Evolutionary conservation across 2,888 invertebrate species (phyloP), one percentile per base, ranked within the genome.

Genomic region (Pemphredon lugubris): DNA sequence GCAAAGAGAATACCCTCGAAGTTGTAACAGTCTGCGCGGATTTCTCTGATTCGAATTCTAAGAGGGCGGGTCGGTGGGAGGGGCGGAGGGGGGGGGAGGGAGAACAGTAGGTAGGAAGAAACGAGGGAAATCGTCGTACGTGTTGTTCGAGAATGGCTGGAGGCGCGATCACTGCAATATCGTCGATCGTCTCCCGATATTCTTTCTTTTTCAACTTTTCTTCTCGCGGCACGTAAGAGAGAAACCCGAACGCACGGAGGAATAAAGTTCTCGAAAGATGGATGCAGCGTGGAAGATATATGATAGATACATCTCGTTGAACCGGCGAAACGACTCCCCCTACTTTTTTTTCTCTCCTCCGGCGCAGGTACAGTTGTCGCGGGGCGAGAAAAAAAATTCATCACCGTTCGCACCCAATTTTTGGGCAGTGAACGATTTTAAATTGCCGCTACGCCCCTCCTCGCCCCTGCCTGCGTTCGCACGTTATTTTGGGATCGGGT

Each of bases 81-180:
- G 16, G 44, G n/a, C 13, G 7, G 32, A 13, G 6, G 14, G 26
- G 2, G 16, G 34, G 37, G 30, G 16, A 13, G 16, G 14, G 20
- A 40, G n/a, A 13, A 4, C 14, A 11, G 20, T 13, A 18, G 3
- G 34, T 34, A 1, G 34, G 26, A 6, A 7, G 16, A 42, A 18
- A 18, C n/a, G 21, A 40, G 9, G 9, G 55, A 47, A 63, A 71
- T 54, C 39, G 42, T 54, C 44, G 68, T 57, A 75, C 68, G 75
- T 65, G 68, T 73, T 69, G 75, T 57, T 47, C 57, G 45, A 34
- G 67, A 64, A 75, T 70, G 39, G 73, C 67, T 50, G 30, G 40
- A 53, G 67, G 67, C 67, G 45, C 67, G 73, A 75, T 75, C 60
- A 40, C 26, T 66, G 61, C 58, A 67, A 69, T 77, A 63, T 68